Conservation (phyloP, 2,797 vertebrate genomes). For the Danio tinwini region DNA sequence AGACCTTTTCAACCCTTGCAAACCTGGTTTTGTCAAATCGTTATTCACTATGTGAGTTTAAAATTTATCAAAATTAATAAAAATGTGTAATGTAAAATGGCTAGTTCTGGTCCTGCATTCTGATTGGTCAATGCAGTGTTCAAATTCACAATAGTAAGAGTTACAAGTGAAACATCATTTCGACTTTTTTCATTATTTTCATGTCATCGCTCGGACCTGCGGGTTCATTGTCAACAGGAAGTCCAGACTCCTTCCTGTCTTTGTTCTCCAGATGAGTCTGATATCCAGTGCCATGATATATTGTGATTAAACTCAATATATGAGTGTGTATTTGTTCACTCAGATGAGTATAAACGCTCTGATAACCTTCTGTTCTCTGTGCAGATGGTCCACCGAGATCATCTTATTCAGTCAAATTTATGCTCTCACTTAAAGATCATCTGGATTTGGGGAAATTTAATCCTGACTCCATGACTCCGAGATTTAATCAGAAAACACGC, state of each 20-base stretch:
- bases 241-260: slow-evolving; percentile 39
- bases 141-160: no score
- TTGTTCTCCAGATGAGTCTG: slow-evolving; percentile 35
- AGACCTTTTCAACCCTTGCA: no score
- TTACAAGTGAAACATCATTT: no score
- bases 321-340: slow-evolving; percentile 3
- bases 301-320: slow-evolving; percentile 45
- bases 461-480: slow-evolving; percentile 56
- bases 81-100: no score
- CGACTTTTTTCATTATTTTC: no score
- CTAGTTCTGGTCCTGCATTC: no score
- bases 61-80: no score
- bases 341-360: slow-evolving; percentile 34
- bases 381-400: slow-evolving; percentile 51
- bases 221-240: slow-evolving; percentile 37
- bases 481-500: slow-evolving; percentile 65
- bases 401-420: slow-evolving; percentile 52
- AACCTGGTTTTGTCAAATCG: no score
- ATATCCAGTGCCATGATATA: slow-evolving; percentile 15
- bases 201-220: neutral
- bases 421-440: slow-evolving; percentile 62
- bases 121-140: no score
- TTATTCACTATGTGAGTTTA: no score
- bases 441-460: slow-evolving; percentile 59
- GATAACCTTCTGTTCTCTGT: slow-evolving; percentile 35